Base-by-base conservation (phyloP, 2,113 vertebrate genomes). In the Fulica atra region DNA sequence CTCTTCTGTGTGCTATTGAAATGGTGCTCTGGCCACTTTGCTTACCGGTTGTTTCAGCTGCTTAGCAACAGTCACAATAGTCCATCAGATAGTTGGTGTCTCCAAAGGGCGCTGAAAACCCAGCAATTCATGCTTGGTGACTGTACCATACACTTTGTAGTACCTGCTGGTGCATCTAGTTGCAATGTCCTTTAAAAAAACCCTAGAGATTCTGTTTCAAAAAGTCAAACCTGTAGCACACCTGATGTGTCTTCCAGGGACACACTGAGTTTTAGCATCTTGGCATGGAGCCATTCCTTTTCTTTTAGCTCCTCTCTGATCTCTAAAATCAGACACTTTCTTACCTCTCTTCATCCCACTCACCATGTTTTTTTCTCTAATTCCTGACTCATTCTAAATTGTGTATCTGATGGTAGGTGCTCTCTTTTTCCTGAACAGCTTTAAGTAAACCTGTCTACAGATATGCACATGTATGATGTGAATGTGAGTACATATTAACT, bases 61-160 rank as follows among this genome's bases (percentile, higher is more conserved):
- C 59, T 86, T 77, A 59, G 86, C 53, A 72, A 10, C 81, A 53
- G 33, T 42, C 74, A 17, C 64, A 72, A 4, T 42, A 26, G 46
- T 51, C 78, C 70, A 7, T 76, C 57, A 51, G 35, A 13, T 10
- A 19, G 1, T 31, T 0, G 0, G 7, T 35, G 26, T 8, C 57
- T 60, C 53, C 1, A 0, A 63, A 72, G 6, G 13, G 53, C 42
- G 48, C 10, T 56, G 81, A 38, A 71, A 77, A 61, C 31, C 44
- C 50, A 7, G 17, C n/a, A 10, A n/a, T 63, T 70, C 7, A 1
- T 72, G 50, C 38, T 42, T 82, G 44, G 23, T 4, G 4, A 33
- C 35, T 35, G 6, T 40, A 31, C 20, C 26, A 78, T 50, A 53
- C 7, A 10, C 6, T 3, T 25, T 73, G 48, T 11, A 81, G 6